These are phyloP conservation scores for Larimichthys crocea DNA, from an alignment of 2,113 vertebrate species.

Conservation along the genomic window DNA sequence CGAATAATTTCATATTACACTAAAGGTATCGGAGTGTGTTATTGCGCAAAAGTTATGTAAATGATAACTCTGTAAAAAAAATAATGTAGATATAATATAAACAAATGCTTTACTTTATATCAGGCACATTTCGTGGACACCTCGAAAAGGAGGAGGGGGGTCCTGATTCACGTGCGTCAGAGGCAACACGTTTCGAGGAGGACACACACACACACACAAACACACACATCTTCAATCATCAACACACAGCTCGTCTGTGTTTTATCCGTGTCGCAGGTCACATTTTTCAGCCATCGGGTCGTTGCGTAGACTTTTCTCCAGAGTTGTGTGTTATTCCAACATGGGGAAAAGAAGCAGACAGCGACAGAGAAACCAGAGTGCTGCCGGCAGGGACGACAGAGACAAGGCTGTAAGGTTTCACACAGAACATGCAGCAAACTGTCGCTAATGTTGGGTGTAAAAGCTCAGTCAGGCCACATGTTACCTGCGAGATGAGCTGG, in stretches of 20 bases:
- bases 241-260: rapidly evolving
- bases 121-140: slow-evolving; percentile 67
- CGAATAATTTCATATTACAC: not conserved
- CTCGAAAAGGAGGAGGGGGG: slow-evolving; percentile 22
- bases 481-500: rapidly evolving
- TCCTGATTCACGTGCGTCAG: slow-evolving; percentile 77
- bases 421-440: not conserved
- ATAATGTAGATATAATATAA: too few species aligned
- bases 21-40: not conserved
- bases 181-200: slow-evolving; percentile 57
- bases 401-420: slow-evolving; percentile 82
- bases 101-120: not conserved
- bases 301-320: slow-evolving; percentile 58
- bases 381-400: slow-evolving; percentile 74
- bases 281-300: slow-evolving; percentile 15
- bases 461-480: not conserved
- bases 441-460: not conserved
- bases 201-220: too few species aligned
- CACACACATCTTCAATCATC: too few species aligned
- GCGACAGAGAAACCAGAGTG: slow-evolving; percentile 75
- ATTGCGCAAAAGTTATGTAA: not conserved
- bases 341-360: slow-evolving; percentile 86
- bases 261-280: not conserved
- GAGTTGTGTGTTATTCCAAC: slow-evolving; percentile 49
- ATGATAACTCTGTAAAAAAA: too few species aligned